Base-by-base conservation (phyloP, 2,888 invertebrate genomes). In the Agrotis exclamationis region DNA sequence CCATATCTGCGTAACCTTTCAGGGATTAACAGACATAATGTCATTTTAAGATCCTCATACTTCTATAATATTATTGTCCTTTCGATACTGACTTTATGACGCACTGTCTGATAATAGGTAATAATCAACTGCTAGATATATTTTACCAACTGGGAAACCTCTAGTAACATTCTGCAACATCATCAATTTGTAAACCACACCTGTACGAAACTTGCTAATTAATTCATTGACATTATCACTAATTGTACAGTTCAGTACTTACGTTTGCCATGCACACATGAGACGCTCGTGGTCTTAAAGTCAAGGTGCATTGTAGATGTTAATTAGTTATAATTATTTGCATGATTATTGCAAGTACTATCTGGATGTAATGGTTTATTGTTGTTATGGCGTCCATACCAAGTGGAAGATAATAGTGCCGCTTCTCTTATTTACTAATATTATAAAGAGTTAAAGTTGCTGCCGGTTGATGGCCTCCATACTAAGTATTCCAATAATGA, bases 271-370 rank as follows among this genome's bases (percentile, higher is more conserved):
- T 14, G 24, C 59, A 44, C 24, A 50, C 20, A 22, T 1, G n/a
- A 45, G 45, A 74, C 44, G 13, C n/a, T 22, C 74, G 51, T 24
- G 74, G 24, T 53, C 47, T 45, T 13, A 24, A 18, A 28, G 56
- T 50, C 66, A 44, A 47, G 63, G 56, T 51, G 56, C 56, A 58
- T 13, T n/a, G 24, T 53, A 59, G 50, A 65, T 70, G 50, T 39
- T 80, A 78, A 80, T 63, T 56, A 54, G 20, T 79, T 66, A 48
- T 62, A 62, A 79, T 79, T 58, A 66, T 50, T 63, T 63, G 48
- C 54, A 63, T 58, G 9, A 18, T 45, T 56, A 28, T 47, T 47
- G 47, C 22, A 2, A 18, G 22, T 44, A 33, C 22, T 11, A 22
- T 20, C 0, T 45, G 20, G 18, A 20, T 7, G 24, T 33, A 22